These are phyloP conservation scores for Acleris laterana DNA, from an alignment of 2,888 invertebrate genomes.

Conservation along the genomic window DNA sequence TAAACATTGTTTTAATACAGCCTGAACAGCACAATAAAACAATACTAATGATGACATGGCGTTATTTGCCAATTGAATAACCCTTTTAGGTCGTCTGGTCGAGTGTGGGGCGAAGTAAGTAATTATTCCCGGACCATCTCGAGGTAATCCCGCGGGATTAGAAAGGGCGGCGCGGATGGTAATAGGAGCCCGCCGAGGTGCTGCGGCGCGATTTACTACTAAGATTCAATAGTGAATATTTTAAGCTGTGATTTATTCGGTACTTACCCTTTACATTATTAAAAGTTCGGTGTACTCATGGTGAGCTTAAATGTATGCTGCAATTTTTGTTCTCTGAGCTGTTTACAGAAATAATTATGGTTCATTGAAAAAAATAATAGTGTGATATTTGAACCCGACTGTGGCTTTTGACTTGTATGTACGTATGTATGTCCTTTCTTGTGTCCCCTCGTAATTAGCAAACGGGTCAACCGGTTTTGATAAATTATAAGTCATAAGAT, in stretches of 20 bases:
- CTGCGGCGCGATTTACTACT: constrained; percentile 82
- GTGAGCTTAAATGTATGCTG: neutral
- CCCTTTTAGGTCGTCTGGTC: constrained; percentile 53
- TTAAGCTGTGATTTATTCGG: constrained; percentile 77
- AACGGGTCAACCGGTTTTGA: too few relatives aligned
- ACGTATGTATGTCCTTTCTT: too few relatives aligned
- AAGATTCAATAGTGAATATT: constrained; percentile 83
- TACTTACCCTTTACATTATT: constrained; percentile 52
- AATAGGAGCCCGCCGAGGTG: constrained; percentile 77
- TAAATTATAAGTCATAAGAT: too few relatives aligned
- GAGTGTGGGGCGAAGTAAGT: constrained; percentile 69
- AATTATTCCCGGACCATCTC: constrained; percentile 81
- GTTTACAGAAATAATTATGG: too few relatives aligned
- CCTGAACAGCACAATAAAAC: constrained; percentile 30
- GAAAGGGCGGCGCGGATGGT: constrained; percentile 82
- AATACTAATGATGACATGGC: constrained; percentile 28
- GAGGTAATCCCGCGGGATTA: constrained; percentile 81
- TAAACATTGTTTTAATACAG: constrained; percentile 29
- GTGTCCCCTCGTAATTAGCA: too few relatives aligned
- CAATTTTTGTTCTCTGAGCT: neutral
- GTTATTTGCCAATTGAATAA: constrained; percentile 50
- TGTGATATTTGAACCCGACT: too few relatives aligned
- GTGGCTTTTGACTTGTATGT: too few relatives aligned
- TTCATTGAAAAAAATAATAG: too few relatives aligned
- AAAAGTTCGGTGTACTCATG: constrained; percentile 22